phyloP scores from a whole-genome alignment of 2,888 invertebrate species.

The Eudemis profundana region DNA sequence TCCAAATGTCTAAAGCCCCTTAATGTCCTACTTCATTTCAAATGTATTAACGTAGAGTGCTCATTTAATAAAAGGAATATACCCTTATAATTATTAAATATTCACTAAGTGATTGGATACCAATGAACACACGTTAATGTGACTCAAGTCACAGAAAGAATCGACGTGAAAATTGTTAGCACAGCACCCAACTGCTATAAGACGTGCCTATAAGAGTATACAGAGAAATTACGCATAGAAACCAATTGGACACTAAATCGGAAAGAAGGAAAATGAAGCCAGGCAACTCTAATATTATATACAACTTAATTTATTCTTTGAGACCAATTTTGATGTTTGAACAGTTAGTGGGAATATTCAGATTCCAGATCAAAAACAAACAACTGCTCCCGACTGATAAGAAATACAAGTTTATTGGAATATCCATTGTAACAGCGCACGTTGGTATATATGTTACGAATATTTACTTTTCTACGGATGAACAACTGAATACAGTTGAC shows the following conservation, averaged over 20 bases:
- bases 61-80: background rate
- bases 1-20: no score
- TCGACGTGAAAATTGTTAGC: no score
- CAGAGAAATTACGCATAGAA: no score
- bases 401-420: background rate
- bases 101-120: background rate
- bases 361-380: background rate
- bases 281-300: no score
- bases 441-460: background rate
- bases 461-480: background rate
- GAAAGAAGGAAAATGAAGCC: background rate
- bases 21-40: no score
- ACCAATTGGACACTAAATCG: background rate
- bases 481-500: background rate
- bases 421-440: background rate
- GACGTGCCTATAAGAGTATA: background rate
- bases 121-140: background rate
- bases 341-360: background rate
- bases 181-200: no score
- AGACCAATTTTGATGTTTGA: background rate
- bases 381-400: background rate
- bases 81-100: background rate
- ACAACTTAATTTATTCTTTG: background rate
- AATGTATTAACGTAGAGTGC: no score
- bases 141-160: background rate